These are phyloP conservation scores for Gerosis bhagava DNA, from an alignment of 2,888 invertebrate species.

Conservation along the genomic window DNA sequence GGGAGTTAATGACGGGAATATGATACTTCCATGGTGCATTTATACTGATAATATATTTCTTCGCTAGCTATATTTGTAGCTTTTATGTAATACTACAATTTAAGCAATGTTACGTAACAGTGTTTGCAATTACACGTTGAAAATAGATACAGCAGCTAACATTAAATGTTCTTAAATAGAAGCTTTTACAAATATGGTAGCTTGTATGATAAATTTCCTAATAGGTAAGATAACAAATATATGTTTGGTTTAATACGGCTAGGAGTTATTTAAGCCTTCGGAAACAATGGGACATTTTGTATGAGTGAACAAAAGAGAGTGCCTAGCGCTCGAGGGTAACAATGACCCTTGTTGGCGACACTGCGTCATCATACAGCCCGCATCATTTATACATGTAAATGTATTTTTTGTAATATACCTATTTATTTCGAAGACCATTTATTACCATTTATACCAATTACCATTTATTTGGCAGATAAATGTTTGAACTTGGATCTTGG, in stretches of 20 bases:
- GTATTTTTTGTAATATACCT: conserved; percentile 1
- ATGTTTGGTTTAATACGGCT: conserved; percentile 12
- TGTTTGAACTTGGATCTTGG: too few species aligned
- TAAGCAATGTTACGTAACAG: conserved; percentile 4
- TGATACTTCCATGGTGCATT: too few species aligned
- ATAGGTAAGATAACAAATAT: conserved; percentile 14
- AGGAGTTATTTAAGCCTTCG: conserved; percentile 32
- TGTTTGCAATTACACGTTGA: conserved; percentile 4
- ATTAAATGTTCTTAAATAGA: not conserved
- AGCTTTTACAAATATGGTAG: conserved; percentile 7
- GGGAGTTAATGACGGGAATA: too few species aligned
- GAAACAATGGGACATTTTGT: conserved; percentile 49
- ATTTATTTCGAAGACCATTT: too few species aligned
- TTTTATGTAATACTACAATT: too few species aligned
- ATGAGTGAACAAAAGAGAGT: conserved; percentile 49
- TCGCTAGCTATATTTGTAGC: too few species aligned
- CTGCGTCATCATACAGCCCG: conserved; percentile 17
- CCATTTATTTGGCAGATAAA: too few species aligned
- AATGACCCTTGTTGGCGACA: conserved; percentile 21
- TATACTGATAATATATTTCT: too few species aligned
- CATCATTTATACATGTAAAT: conserved; percentile 12
- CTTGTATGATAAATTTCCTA: conserved; percentile 11
- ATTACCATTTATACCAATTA: too few species aligned
- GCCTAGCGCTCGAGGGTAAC: conserved; percentile 17
- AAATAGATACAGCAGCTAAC: not conserved